Evolutionary conservation across 2,888 invertebrate genomes (phyloP), one percentile per base, ranked within the genome.

Genomic region (Chesias legatella): DNA sequence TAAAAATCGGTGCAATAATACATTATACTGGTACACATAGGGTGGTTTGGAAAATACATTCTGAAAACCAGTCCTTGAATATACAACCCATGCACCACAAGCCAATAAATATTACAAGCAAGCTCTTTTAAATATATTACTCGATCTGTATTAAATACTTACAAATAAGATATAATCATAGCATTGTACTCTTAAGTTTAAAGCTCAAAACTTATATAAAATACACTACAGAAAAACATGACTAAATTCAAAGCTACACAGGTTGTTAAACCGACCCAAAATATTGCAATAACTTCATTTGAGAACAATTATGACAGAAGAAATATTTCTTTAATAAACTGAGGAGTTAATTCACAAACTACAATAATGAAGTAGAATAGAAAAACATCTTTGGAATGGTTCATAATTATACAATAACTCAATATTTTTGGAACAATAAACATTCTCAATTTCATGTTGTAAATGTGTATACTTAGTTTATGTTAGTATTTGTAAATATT

Each of bases 31-130:
- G 2, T 17, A 5, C 5, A 17, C 13, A 17, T 3, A 17, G 13
- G 13, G 2, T 17, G 13, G 2, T 17, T 17, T 17, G 13, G 13
- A 17, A 17, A 3, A 7, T 38, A 28, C 27, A 46, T 17, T 17
- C 5, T 24, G 31, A 43, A 47, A 56, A 44, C 49, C 54, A 54
- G 54, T 37, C 49, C 41, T 34, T 65, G 44, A 66, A 62, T 76
- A 79, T 63, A 68, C 65, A 76, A 80, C 82, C 84, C 80, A 83
- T 81, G 79, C 85, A 85, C 85, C 86, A 66, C 61, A 79, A 79
- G 75, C 79, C 58, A 71, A 74, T 74, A 77, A 78, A 80, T 74
- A 78, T 75, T 63, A 66, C 67, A 65, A 46, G 63, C 57, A 73
- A 69, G 60, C 74, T 66, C 64, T 63, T 69, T 63, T 44, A 75